These are phyloP conservation scores for Cinclus mexicanus DNA, from an alignment of 2,113 vertebrate species.

Conservation along the genomic window DNA sequence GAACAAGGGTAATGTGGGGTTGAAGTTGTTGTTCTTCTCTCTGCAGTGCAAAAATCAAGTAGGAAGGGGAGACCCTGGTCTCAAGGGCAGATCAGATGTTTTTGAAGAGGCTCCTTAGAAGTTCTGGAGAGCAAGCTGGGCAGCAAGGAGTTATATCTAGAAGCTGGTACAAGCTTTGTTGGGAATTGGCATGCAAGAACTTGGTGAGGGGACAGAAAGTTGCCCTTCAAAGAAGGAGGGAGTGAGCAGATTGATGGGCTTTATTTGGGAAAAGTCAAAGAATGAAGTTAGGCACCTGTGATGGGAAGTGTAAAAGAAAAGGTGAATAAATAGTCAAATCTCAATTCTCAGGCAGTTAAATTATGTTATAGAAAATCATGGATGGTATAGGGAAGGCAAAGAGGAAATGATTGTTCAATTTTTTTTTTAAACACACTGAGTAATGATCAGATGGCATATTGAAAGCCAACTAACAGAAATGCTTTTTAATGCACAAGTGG, in stretches of 20 bases:
- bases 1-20: background rate
- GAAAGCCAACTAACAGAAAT: background rate
- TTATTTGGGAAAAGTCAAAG: background rate
- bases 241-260: background rate
- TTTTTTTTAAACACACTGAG: background rate
- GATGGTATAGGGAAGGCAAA: background rate
- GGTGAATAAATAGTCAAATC: background rate
- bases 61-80: background rate
- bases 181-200: background rate
- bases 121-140: background rate
- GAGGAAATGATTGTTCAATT: background rate
- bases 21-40: background rate
- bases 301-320: background rate
- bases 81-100: background rate
- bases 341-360: background rate
- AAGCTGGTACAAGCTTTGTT: background rate
- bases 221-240: background rate
- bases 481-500: background rate
- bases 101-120: background rate
- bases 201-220: background rate
- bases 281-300: background rate
- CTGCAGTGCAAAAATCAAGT: background rate
- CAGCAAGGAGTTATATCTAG: background rate
- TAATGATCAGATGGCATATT: background rate
- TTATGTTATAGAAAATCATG: background rate